phyloP scores from a whole-genome alignment of 35 echinoderm and acorn worm species.

The Patiria miniata region DNA sequence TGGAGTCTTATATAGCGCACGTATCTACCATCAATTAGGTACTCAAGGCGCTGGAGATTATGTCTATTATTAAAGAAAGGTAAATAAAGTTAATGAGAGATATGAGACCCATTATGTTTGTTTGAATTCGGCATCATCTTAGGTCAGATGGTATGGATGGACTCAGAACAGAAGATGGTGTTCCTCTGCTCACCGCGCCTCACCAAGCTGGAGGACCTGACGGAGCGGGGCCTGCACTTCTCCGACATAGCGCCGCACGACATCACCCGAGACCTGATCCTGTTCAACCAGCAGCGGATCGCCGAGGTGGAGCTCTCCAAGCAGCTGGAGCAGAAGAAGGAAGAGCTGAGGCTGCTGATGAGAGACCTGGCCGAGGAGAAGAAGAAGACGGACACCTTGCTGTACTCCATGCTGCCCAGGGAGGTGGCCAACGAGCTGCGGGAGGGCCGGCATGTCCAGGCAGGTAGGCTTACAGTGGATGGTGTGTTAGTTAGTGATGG shows the following conservation, averaged over 20 bases:
- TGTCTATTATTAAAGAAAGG: no score
- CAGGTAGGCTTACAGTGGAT: constrained; percentile 59
- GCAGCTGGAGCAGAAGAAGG: constrained; percentile 89
- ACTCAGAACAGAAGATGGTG: constrained; percentile 34
- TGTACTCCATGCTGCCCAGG: constrained; percentile 84
- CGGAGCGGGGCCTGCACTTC: constrained; percentile 70
- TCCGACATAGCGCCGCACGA: constrained; percentile 91
- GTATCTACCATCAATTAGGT: no score
- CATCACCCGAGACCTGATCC: constrained; percentile 84
- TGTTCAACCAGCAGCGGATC: constrained; percentile 89
- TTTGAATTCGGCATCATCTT: background rate
- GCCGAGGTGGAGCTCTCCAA: constrained; percentile 81
- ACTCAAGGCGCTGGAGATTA: no score
- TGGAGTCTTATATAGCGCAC: no score
- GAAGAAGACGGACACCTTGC: constrained; percentile 80
- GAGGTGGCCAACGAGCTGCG: constrained; percentile 82
- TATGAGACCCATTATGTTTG: no score
- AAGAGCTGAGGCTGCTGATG: constrained; percentile 79
- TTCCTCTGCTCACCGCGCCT: constrained; percentile 76
- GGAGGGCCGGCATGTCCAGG: constrained; percentile 71
- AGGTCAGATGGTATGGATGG: constrained; percentile 92
- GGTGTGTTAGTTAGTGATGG: no score
- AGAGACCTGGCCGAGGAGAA: constrained; percentile 71
- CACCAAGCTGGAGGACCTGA: constrained; percentile 56
- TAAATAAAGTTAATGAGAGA: no score